phyloP scores from a whole-genome alignment of 2,888 invertebrate genomes.

The Drosophila greeni region DNA sequence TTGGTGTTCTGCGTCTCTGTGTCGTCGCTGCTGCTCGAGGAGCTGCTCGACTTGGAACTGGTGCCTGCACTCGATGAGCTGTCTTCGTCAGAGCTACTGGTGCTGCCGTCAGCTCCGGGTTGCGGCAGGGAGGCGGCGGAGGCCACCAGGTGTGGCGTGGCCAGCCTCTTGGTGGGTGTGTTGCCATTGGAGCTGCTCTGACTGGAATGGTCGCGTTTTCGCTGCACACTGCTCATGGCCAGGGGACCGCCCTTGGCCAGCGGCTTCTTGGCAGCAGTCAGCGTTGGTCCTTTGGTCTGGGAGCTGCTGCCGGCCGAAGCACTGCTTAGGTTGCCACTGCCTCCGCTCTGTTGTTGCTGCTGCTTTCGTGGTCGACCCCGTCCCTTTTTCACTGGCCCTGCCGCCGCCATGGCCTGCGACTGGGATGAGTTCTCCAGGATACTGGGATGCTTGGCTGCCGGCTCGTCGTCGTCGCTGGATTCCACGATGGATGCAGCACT shows the following conservation, averaged over 20 bases:
- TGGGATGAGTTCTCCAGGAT: conserved; percentile 39
- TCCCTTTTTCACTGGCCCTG: conserved; percentile 72
- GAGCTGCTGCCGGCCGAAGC: conserved; percentile 67
- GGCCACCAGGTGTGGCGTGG: conserved; percentile 67
- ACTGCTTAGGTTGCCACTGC: conserved; percentile 69
- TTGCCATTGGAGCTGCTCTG: conserved; percentile 58
- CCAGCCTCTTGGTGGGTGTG: conserved; percentile 67
- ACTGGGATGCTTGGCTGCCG: conserved; percentile 46
- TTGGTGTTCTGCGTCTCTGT: conserved; percentile 39
- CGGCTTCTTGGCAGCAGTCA: conserved; percentile 76
- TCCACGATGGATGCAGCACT: conserved; percentile 52
- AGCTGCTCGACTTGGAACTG: conserved; percentile 51
- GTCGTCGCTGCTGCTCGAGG: conserved; percentile 49
- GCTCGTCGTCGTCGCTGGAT: conserved; percentile 76
- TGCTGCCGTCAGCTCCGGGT: conserved; percentile 11
- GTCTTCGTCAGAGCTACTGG: conserved; percentile 40
- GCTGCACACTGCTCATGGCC: conserved; percentile 39
- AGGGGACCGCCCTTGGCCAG: conserved; percentile 27
- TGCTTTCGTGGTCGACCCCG: conserved; percentile 79
- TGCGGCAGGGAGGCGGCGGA: conserved; percentile 34
- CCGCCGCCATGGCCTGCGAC: conserved; percentile 38
- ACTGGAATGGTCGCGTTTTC: conserved; percentile 76
- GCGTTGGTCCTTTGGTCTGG: conserved; percentile 74
- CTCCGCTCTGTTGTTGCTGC: conserved; percentile 42
- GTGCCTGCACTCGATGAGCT: conserved; percentile 34